Percentiles rank a stretch among this genome's conserved stretches.
These are phyloP conservation scores for Halocynthia aurantium DNA, from an alignment of 23 tunicate genomes.

Conservation along the genomic window DNA sequence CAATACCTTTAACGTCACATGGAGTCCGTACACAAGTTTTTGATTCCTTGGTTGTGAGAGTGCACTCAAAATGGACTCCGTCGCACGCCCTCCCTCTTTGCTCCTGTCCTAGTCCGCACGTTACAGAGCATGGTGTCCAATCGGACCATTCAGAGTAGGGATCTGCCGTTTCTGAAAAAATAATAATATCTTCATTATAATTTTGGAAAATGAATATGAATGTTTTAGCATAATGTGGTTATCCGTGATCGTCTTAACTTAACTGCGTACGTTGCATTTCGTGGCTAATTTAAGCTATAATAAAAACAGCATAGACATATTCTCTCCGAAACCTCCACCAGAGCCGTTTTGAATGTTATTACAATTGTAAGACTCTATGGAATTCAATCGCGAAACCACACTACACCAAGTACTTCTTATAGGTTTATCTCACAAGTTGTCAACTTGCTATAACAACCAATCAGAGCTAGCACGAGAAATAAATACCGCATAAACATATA, in stretches of 20 bases:
- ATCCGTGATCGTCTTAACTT: not conserved
- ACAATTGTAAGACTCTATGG: too few species aligned
- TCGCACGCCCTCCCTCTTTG: slow-evolving; percentile 88
- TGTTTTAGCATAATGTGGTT: not conserved
- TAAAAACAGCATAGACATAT: too few species aligned
- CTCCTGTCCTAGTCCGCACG: slow-evolving; percentile 76
- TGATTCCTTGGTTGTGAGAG: slow-evolving; percentile 57
- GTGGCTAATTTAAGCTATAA: not conserved
- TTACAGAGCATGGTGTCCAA: slow-evolving; percentile 84
- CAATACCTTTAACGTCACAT: slow-evolving; percentile 44
- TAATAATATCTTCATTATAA: not conserved
- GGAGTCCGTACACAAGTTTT: slow-evolving; percentile 49
- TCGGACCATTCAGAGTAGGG: slow-evolving; percentile 87
- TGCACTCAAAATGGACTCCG: slow-evolving; percentile 46
- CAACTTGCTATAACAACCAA: too few species aligned
- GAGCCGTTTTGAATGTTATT: too few species aligned
- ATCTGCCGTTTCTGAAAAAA: slow-evolving; percentile 27
- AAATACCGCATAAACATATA: too few species aligned
- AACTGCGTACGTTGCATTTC: not conserved
- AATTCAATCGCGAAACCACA: too few species aligned
- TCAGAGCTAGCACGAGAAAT: too few species aligned
- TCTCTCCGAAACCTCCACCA: too few species aligned
- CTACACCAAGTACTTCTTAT: too few species aligned
- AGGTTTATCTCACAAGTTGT: too few species aligned
- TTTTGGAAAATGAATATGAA: not conserved